Conservation (phyloP, 2,888 invertebrate species). For the Drosophila neotestacea region DNA sequence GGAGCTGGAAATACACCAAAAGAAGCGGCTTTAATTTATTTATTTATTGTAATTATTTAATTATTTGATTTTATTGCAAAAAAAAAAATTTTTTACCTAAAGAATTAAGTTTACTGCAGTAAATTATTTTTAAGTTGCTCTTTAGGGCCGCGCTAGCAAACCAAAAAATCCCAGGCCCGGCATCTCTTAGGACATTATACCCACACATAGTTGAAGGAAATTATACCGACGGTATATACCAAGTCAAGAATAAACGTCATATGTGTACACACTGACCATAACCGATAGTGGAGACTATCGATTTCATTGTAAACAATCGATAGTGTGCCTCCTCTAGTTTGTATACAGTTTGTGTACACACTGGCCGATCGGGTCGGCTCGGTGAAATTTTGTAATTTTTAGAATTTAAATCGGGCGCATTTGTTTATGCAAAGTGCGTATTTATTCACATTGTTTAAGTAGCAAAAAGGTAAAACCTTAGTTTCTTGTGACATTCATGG, state of each 20-base stretch:
- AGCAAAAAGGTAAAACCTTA: conserved; percentile 57
- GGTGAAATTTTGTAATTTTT: conserved; percentile 46
- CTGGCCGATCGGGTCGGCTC: conserved; percentile 58
- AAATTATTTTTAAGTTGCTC: no score
- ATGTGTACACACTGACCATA: conserved; percentile 19
- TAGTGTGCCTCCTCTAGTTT: conserved; percentile 7
- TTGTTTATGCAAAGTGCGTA: conserved; percentile 49
- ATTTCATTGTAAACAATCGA: background rate
- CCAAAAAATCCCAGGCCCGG: no score
- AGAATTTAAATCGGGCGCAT: conserved; percentile 44
- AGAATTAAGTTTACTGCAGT: no score
- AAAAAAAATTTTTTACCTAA: no score
- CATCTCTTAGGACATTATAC: no score
- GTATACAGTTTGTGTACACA: conserved; percentile 52
- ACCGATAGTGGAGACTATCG: background rate
- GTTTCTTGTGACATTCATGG: background rate
- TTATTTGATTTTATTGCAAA: no score
- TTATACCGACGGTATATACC: no score
- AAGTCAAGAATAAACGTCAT: background rate
- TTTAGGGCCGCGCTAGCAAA: no score
- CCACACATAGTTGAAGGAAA: no score
- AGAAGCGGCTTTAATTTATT: no score
- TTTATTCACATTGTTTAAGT: conserved; percentile 43
- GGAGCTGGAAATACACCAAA: no score
- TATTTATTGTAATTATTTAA: no score